Conservation (phyloP, 1,140 invertebrate genomes). For the Orchesella cincta region DNA sequence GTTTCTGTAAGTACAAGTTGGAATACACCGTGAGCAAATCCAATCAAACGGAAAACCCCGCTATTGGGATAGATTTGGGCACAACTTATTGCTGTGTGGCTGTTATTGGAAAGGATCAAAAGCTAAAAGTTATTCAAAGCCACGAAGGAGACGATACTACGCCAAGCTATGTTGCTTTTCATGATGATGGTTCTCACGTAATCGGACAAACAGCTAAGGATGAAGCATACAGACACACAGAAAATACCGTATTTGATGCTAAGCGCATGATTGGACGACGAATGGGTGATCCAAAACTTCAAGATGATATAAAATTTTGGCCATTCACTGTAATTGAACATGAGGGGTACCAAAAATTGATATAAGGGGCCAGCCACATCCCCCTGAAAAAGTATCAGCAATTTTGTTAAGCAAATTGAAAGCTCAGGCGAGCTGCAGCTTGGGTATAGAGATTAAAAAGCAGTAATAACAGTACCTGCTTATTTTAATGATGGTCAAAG, state of each 20-base stretch:
- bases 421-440: slow-evolving; percentile 59
- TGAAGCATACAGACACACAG: slow-evolving; percentile 6
- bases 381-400: background rate
- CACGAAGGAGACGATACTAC: too few species aligned
- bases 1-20: too few species aligned
- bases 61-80: slow-evolving; percentile 81
- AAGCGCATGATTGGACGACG: slow-evolving; percentile 62
- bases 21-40: too few species aligned
- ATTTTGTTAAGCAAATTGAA: slow-evolving; percentile 58
- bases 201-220: background rate
- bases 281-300: slow-evolving; percentile 60
- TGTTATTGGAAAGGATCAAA: too few species aligned
- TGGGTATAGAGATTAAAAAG: too few species aligned
- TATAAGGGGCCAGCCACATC: slow-evolving; percentile 49
- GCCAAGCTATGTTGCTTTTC: slow-evolving; percentile 4
- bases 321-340: slow-evolving; percentile 58
- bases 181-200: background rate
- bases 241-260: slow-evolving; percentile 55
- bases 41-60: too few species aligned
- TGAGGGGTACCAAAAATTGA: slow-evolving; percentile 55
- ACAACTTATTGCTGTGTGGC: slow-evolving; percentile 60
- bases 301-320: slow-evolving; percentile 64
- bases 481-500: slow-evolving; percentile 58
- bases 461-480: slow-evolving; percentile 58
- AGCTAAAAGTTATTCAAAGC: too few species aligned